A percentile compares a stretch with the other conserved stretches of the same genome.
phyloP scores from a whole-genome alignment of 1,140 invertebrate genomes.

The Globodera rostochiensis region DNA sequence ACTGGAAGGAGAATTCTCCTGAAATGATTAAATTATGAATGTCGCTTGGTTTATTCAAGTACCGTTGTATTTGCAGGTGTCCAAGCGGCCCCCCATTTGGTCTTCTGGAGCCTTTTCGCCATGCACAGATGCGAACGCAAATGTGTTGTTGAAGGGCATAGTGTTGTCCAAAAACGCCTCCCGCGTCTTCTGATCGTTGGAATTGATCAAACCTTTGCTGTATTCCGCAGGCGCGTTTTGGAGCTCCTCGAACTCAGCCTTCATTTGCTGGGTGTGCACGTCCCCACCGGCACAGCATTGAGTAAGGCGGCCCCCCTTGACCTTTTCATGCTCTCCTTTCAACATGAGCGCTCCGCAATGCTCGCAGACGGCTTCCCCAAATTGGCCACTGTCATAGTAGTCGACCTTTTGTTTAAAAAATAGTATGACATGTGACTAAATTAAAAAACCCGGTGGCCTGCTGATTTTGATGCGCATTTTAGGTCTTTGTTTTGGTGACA shows the following conservation, averaged over 20 bases:
- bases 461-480: neutral
- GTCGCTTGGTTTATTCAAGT: neutral
- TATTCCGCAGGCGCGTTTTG: neutral
- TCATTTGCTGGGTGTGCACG: neutral
- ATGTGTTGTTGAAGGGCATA: neutral
- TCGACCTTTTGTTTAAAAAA: neutral
- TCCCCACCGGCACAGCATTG: neutral
- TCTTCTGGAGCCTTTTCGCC: neutral
- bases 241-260: neutral
- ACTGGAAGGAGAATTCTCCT: neutral
- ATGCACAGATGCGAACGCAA: neutral
- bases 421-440: too few relatives aligned
- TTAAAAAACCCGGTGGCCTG: neutral
- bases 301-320: neutral
- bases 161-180: neutral
- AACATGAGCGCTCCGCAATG: slow-evolving; percentile 1
- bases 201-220: neutral
- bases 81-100: neutral
- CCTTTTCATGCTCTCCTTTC: neutral
- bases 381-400: neutral
- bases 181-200: neutral
- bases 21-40: neutral
- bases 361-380: neutral
- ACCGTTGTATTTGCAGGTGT: neutral
- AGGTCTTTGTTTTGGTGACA: neutral